Evolutionary conservation across 2,113 vertebrate genomes (phyloP), one percentile per base, ranked within the genome.

Genomic region (Dunckerocampus dactyliophorus): DNA sequence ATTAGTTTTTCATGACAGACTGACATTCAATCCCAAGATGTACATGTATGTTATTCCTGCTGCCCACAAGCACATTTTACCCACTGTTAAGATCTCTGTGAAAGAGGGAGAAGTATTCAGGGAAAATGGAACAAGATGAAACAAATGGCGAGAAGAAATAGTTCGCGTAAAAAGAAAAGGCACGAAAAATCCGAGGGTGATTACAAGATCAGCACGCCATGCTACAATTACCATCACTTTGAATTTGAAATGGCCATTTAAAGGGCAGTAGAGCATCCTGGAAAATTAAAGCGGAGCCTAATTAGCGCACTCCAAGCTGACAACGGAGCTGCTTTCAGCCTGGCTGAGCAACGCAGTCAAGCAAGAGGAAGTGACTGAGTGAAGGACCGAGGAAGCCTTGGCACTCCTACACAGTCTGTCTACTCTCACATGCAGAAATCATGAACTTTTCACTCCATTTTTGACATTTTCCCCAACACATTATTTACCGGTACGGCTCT

Each of bases 191-290:
- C 90, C 89, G 91, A 89, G 74, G 91, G 91, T 93, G 92, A 92
- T 92, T 92, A 94, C 92, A 91, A 92, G 91, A 93, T 93, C 93
- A 92, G 92, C 91, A 91, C 89, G 93, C 90, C 91, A 93, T 89
- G 89, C 90, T 92, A 92, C 91, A 92, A 93, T 93, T 94, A 94
- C 91, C 90, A 92, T 94, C 92, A 92, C 92, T 97, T 94, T 94
- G 91, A 94, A 95, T 95, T 95, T 93, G 93, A 96, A 97, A 96
- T 96, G 90, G 92, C 92, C 89, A 92, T 95, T 93, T 94, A 96
- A 95, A 96, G 92, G 92, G 92, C 92, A 96, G 90, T 82, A 92
- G 93, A 93, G 88, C 92, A 92, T 93, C 93, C 90, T 92, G 91
- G 91, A 91, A 94, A 97, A 98, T 96, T 95, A 95, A 93, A 92